Base-by-base conservation (phyloP, 2,888 invertebrate species). In the Limnephilus marmoratus region DNA sequence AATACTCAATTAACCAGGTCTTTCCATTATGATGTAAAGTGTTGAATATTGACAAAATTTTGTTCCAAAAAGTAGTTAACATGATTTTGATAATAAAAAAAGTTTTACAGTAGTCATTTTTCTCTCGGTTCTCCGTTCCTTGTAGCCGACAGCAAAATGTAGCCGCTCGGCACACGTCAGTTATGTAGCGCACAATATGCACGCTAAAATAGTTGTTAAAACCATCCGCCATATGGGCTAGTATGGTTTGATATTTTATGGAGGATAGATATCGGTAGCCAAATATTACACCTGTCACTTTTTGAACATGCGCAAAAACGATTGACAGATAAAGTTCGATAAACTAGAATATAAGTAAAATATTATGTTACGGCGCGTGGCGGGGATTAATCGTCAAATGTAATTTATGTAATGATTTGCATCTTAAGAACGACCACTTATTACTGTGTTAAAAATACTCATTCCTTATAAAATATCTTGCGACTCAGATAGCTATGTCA, bases 291-390 rank as follows among this genome's bases (percentile, higher is more conserved):
- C 34, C 82, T 34, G 82, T 82, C 82, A 68, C 68, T 68, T 68
- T 86, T 49, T 86, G 86, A 86, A 86, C 86, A 86, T 86, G 86
- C 86, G 86, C 86, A 86, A 37, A 86, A 41, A 29, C 86, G 86
- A 45, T 86, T 86, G 86, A 86, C 49, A 86, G 86, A 86, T 45
- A 86, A 68, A 86, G 86, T 86, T 86, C 86, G 45, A 86, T 86
- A 86, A 86, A 86, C 37, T 68, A n/a, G 86, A 29, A 29, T n/a
- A 29, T n/a, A 45, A 45, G 45, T 49, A 49, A n/a, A 45, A 86
- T 86, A 68, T 24, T 68, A 49, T 45, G 86, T 86, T 86, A 11
- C 49, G 86, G 86, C 31, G 86, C 29, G 86, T 29, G 86, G 86
- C 37, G 41, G 41, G 45, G 18, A n/a, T 86, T 86, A 49, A 86